Percentiles rank a stretch among this genome's conserved stretches.
Evolutionary conservation across 2,888 invertebrate genomes (phyloP).

Genomic region (Tetanocera ferruginea): DNA sequence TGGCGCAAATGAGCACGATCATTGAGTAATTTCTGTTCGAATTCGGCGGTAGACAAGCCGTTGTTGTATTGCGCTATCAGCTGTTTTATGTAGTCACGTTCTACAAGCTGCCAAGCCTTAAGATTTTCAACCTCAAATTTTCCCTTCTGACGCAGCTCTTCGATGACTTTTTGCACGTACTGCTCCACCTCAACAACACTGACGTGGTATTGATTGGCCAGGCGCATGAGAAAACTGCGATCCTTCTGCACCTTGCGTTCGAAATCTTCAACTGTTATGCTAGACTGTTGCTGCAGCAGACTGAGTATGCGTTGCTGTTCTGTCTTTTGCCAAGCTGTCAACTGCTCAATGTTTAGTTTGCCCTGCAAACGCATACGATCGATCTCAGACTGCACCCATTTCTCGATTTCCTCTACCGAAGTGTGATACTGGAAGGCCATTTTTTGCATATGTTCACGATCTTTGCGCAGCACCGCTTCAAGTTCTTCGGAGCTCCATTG

Average conservation of each 20-base stretch:
- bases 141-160: slow-evolving; percentile 61
- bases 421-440: slow-evolving; percentile 67
- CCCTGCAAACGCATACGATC: slow-evolving; percentile 61
- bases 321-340: slow-evolving; percentile 64
- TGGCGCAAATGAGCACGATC: slow-evolving; percentile 64
- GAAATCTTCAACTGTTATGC: slow-evolving; percentile 63
- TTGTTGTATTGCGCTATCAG: slow-evolving; percentile 61
- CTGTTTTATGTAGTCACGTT: slow-evolving; percentile 63
- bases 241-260: slow-evolving; percentile 63
- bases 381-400: slow-evolving; percentile 65
- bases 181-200: slow-evolving; percentile 62
- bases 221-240: slow-evolving; percentile 56
- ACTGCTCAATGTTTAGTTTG: slow-evolving; percentile 60
- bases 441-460: slow-evolving; percentile 64
- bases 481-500: slow-evolving; percentile 64
- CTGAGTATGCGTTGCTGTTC: slow-evolving; percentile 62
- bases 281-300: slow-evolving; percentile 61
- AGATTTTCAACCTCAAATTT: slow-evolving; percentile 63
- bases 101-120: slow-evolving; percentile 63
- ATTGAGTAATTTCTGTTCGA: slow-evolving; percentile 59
- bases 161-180: slow-evolving; percentile 63
- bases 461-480: slow-evolving; percentile 58
- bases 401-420: slow-evolving; percentile 66
- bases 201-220: slow-evolving; percentile 64
- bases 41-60: slow-evolving; percentile 59